Evolutionary conservation across 2,797 vertebrate species (phyloP).

Genomic region (Myoxocephalus aenaeus): DNA sequence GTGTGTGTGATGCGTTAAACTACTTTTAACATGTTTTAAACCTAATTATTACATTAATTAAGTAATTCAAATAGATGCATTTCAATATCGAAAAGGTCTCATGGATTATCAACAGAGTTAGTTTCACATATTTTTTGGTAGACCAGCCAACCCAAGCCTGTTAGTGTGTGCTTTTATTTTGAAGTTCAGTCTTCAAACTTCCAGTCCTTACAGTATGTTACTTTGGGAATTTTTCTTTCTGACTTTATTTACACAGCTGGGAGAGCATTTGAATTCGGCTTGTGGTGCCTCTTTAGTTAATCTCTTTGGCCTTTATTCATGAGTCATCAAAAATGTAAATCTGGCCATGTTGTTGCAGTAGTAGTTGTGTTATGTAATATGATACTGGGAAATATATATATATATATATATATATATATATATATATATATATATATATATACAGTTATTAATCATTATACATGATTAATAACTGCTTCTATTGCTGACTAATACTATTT

Average conservation of each 20-base stretch:
- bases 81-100: not conserved
- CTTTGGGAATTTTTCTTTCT: conserved; percentile 1
- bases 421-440: no score
- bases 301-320: conserved; percentile 45
- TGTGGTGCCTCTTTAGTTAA: conserved; percentile 38
- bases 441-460: no score
- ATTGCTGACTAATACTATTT: conserved; percentile 7
- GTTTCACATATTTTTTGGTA: not conserved
- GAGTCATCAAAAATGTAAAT: conserved; percentile 31
- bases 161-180: conserved; percentile 59
- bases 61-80: not conserved
- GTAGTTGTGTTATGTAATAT: not conserved
- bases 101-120: not conserved
- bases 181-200: conserved; percentile 31
- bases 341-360: not conserved
- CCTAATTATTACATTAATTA: not conserved
- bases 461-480: conserved; percentile 9
- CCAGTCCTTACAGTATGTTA: conserved; percentile 31
- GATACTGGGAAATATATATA: conserved; percentile 20
- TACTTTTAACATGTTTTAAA: not conserved
- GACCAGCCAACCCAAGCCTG: not conserved
- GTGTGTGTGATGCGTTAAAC: not conserved
- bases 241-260: conserved; percentile 64
- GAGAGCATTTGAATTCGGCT: conserved; percentile 41
- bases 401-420: no score